Evolutionary conservation across 2,113 vertebrate genomes (phyloP), one percentile per base, ranked within the genome.

Genomic region (Columba janthina): DNA sequence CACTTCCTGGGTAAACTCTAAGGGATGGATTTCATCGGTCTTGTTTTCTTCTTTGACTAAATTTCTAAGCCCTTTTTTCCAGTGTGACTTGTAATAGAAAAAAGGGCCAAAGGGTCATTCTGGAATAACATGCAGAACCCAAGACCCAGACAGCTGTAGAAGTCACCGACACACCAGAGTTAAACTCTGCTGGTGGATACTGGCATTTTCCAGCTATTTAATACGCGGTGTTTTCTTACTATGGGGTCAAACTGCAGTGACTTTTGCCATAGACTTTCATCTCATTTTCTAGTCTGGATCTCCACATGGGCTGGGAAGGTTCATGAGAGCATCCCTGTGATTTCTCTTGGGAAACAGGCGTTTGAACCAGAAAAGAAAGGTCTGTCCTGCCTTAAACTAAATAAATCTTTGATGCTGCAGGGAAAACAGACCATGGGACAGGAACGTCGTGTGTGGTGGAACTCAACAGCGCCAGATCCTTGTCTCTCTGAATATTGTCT

Each of bases 351-450:
- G 89, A 93, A 85, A 69, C 48, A 40, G 84, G 74, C 53, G 46
- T 85, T 85, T 95, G 90, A 96, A 95, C 88, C 90, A 89, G 80
- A 85, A 89, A 51, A 69, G 86, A 88, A 91, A 87, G 93, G 89
- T 94, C 95, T 87, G 1, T 21, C 73, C 19, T 87, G 48, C 15
- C 84, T 89, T 72, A 76, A 89, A 65, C 65, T 72, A 96, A 96
- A 96, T 88, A 94, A 94, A 94, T 51, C 28, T 18, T 7, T 38
- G 80, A 58, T 82, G 70, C 48, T 66, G 8, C 19, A 66, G 91
- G 65, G 93, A 62, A 93, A 60, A 88, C 14, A 21, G 69, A 16
- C 7, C 51, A 60, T 74, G 92, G 92, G 95, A 74, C 80, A 78
- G 87, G 84, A 72, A 61, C 24, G 73, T 1, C 81, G 51, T 78